Percentiles rank a stretch among this genome's conserved stretches.
phyloP scores from a whole-genome alignment of 2,113 vertebrate species.

The Delphinus delphis region DNA sequence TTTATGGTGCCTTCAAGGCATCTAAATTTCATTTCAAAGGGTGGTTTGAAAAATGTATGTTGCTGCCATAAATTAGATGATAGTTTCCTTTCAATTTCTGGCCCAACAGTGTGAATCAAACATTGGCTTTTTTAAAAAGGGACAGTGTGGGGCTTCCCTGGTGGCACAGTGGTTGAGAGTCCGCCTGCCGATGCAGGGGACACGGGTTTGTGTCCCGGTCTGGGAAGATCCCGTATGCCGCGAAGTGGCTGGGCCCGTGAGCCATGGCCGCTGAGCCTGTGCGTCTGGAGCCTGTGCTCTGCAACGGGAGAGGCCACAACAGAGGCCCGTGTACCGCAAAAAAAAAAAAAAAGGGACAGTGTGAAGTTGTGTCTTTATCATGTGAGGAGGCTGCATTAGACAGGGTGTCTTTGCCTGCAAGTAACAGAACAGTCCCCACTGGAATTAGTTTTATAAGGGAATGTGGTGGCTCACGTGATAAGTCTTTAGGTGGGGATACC shows the following conservation, averaged over 20 bases:
- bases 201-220: no score
- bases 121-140: neutral
- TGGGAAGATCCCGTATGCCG: no score
- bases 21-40: conserved; percentile 51
- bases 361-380: neutral
- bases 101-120: neutral
- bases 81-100: neutral
- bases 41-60: neutral
- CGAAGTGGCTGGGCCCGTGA: no score
- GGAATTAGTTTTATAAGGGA: neutral
- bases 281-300: no score
- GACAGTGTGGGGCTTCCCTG: neutral
- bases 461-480: neutral
- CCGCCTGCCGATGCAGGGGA: no score
- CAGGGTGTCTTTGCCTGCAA: neutral
- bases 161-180: no score
- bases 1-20: neutral
- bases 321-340: no score
- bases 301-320: no score
- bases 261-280: no score
- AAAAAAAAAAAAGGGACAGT: neutral
- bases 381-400: neutral
- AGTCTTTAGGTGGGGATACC: neutral
- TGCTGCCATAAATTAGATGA: neutral
- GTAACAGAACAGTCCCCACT: neutral